Base-by-base conservation (phyloP, 2,888 invertebrate genomes). In the Troilus luridus region DNA sequence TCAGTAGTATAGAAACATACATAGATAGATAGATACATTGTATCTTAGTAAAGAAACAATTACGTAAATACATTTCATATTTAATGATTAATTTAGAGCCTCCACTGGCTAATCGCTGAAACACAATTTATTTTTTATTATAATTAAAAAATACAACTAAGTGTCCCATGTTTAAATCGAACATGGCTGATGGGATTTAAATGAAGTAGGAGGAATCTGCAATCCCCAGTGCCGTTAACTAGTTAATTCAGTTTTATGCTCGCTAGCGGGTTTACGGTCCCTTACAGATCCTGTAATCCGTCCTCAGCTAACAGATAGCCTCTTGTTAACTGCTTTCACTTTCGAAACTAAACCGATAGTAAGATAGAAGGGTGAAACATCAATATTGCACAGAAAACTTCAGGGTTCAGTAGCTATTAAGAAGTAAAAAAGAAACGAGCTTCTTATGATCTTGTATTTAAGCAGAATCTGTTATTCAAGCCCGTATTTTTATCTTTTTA, bases 191-290 rank as follows among this genome's bases (percentile, higher is more conserved):
- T n/a, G n/a, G 12, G 24, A 5, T 77, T 27, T 27, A 17, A 0
- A 27, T 14, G 24, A 67, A 27, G 24, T 14, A 67, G 67, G 11
- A 24, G 72, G 64, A 59, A 7, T 27, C 9, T 67, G 24, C 24
- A 67, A 67, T 27, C 27, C 72, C 27, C 21, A 19, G 19, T 12
- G 17, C 72, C 72, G 72, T 77, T 77, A 77, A 41, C 72, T 77
- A 77, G 72, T 77, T 77, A 77, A 77, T 77, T 77, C 41, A 77
- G 41, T 77, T 77, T 6, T 41, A 77, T 77, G 72, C 72, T 77
- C 72, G 14, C 7, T 72, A 72, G 72, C 72, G 72, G 72, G 19
- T 27, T 41, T 77, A 77, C 72, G 72, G 72, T 77, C 41, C 9
- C 72, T 77, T 8, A 77, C 5, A 17, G 72, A 77, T 24, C 72